Evolutionary conservation across 2,797 vertebrate species (phyloP).

Genomic region (Alauda arvensis): DNA sequence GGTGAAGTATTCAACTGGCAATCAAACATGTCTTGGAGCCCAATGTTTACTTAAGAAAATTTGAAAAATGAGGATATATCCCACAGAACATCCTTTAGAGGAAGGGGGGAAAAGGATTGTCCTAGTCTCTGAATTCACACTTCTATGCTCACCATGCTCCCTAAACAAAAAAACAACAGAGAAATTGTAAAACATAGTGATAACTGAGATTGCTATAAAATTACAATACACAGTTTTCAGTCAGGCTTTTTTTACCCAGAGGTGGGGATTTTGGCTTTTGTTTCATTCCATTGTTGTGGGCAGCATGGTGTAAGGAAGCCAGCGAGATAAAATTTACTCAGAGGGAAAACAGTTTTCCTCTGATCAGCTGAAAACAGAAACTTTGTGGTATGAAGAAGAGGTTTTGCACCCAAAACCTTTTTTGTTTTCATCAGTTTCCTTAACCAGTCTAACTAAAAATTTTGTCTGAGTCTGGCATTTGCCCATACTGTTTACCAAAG

Average conservation of each 20-base stretch:
- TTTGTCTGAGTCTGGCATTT: not conserved
- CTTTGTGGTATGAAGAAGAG: not conserved
- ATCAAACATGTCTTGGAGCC: not conserved
- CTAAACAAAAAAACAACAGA: not conserved
- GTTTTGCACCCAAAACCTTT: not conserved
- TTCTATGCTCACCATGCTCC: not conserved
- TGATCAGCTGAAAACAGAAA: not conserved
- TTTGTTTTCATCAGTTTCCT: not conserved
- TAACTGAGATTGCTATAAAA: not conserved
- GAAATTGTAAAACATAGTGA: not conserved
- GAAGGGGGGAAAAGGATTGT: accelerated
- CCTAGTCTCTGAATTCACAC: not conserved
- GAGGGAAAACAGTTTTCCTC: not conserved
- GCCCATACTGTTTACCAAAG: not conserved
- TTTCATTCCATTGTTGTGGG: not conserved
- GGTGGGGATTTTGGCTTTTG: not conserved
- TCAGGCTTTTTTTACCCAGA: not conserved
- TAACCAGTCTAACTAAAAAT: not conserved
- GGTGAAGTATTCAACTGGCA: not conserved
- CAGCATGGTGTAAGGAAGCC: not conserved
- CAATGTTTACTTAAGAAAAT: not conserved
- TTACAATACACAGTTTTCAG: not conserved
- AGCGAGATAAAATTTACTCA: accelerated
- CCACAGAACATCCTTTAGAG: not conserved
- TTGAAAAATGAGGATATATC: not conserved